Evolutionary conservation across 2,888 invertebrate genomes (phyloP).

Genomic region (Calephelis perditalis): DNA sequence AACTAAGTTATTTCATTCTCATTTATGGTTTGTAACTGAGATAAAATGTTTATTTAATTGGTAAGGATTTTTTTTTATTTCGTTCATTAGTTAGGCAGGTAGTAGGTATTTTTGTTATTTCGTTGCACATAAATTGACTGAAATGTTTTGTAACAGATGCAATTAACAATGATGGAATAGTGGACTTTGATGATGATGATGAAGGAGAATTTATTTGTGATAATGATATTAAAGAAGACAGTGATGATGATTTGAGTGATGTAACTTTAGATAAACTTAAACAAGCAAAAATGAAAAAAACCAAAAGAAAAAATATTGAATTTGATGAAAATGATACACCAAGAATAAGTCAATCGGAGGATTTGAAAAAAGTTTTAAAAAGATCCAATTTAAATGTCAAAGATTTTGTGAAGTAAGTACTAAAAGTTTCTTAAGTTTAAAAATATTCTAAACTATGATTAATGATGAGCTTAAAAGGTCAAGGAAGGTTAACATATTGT

Average conservation of each 20-base stretch:
- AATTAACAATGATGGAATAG: conserved; percentile 42
- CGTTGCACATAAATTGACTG: too few species aligned
- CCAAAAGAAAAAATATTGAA: conserved; percentile 38
- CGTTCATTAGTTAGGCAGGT: too few species aligned
- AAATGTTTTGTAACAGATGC: conserved; percentile 38
- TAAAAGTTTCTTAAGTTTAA: conserved; percentile 13
- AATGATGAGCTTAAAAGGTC: too few species aligned
- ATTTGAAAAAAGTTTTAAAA: conserved; percentile 21
- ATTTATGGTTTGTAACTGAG: too few species aligned
- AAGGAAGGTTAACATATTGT: too few species aligned
- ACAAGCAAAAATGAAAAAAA: conserved; percentile 44
- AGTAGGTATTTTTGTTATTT: too few species aligned
- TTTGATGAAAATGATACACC: too few species aligned
- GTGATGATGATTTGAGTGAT: conserved; percentile 48
- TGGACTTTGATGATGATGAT: conserved; percentile 39
- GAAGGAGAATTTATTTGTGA: conserved; percentile 35
- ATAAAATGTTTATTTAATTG: too few species aligned
- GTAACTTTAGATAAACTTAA: conserved; percentile 56
- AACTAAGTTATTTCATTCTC: too few species aligned
- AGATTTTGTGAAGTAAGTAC: conserved; percentile 48
- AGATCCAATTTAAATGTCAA: conserved; percentile 49
- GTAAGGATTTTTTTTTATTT: neutral
- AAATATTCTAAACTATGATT: neutral
- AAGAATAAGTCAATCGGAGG: neutral
- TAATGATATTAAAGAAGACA: conserved; percentile 32